Evolutionary conservation across 2,888 invertebrate genomes (phyloP), one percentile per base, ranked within the genome.

Genomic region (Drosophila maculinotata): DNA sequence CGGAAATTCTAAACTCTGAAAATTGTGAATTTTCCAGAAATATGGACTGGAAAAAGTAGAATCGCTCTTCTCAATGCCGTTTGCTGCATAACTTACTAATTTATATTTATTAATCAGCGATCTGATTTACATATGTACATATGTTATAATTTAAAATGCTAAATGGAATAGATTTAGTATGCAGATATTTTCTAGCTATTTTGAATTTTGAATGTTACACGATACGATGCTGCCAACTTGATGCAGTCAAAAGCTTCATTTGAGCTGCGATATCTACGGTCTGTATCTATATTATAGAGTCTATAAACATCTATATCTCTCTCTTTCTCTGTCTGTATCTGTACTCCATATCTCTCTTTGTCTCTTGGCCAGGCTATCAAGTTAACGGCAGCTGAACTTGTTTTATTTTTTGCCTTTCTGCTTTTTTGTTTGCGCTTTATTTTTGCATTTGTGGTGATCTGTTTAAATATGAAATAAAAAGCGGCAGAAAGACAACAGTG

Each of bases 341-440:
- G 20, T n/a, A n/a, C 20, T 12, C 51, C 47, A 2, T 12, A 12
- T 20, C n/a, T 9, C 26, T n/a, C 30, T 14, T 9, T 14, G 9
- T 4, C 28, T 41, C 30, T 28, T 39, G 20, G 20, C 53, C 25
- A 23, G 38, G 59, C 45, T 71, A 58, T 58, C 42, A 56, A 68
- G 63, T 67, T 77, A 80, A 77, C 75, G 75, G 70, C 81, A 71
- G 68, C 63, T 79, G 85, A 79, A 79, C 82, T 78, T 84, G 85
- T 79, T 79, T 69, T 57, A 42, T 31, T 47, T 52, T 66, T 52
- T 36, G 39, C 23, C 30, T 57, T 52, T 31, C 23, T 36, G 23
- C 41, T 56, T 36, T 62, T 25, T 25, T 6, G 12, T 9, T 35
- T 63, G 35, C 38, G 45, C 49, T 42, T 54, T 62, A 44, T 59